Conservation (phyloP, 1,140 invertebrate genomes). For the Drosophila sechellia region DNA sequence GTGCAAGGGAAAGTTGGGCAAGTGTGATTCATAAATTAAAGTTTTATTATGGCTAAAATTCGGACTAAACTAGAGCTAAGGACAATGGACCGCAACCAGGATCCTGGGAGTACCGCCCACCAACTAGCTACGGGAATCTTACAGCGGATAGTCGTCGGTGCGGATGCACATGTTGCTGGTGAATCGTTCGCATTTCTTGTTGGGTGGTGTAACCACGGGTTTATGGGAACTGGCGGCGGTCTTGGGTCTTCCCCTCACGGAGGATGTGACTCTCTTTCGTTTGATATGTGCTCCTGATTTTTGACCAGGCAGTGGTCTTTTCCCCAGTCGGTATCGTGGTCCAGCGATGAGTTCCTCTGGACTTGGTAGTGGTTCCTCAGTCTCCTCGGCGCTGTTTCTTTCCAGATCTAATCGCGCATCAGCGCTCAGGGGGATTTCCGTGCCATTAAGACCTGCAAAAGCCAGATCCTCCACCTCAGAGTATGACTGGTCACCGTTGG, state of each 20-base stretch:
- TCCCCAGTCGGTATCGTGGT: conserved; percentile 69
- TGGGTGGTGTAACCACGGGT: conserved; percentile 40
- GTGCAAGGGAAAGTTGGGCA: conserved; percentile 49
- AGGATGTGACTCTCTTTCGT: conserved; percentile 55
- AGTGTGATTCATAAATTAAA: conserved; percentile 62
- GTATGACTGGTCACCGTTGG: conserved; percentile 43
- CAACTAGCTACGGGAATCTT: conserved; percentile 83
- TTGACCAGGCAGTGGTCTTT: conserved; percentile 35
- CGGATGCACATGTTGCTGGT: conserved; percentile 91
- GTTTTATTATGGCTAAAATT: conserved; percentile 60
- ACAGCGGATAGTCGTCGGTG: conserved; percentile 91
- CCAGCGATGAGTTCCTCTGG: conserved; percentile 80
- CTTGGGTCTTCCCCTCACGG: conserved; percentile 51
- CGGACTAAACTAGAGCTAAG: conserved; percentile 47
- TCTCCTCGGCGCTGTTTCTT: conserved; percentile 32
- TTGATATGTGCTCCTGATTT: conserved; percentile 57
- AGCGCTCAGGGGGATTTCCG: conserved; percentile 43
- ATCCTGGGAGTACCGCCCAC: conserved; percentile 26
- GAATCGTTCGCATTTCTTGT: conserved; percentile 88
- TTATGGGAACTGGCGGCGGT: conserved; percentile 60
- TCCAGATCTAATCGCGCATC: conserved; percentile 50
- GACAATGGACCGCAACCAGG: conserved; percentile 29
- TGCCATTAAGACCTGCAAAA: conserved; percentile 77
- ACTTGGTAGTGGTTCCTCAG: conserved; percentile 66
- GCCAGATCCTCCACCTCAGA: conserved; percentile 73